A percentile compares a stretch with the other conserved stretches of the same genome.
phyloP scores from a whole-genome alignment of 2,113 vertebrate species.

The Cynopterus brachyotis region DNA sequence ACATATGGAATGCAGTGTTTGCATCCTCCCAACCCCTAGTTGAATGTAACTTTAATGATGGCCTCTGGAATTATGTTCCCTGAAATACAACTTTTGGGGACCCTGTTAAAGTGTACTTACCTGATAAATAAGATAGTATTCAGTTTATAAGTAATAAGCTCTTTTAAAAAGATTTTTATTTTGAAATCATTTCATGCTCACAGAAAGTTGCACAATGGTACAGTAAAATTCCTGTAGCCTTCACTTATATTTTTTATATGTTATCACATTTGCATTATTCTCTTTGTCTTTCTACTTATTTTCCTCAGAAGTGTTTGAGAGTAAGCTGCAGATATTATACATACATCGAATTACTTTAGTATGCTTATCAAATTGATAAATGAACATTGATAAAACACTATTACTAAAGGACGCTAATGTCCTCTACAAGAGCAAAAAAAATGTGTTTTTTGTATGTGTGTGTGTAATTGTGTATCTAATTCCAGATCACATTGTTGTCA shows the following conservation, averaged over 20 bases:
- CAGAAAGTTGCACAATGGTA: neutral
- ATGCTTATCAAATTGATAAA: neutral
- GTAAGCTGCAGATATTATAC: neutral
- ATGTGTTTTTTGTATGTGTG: neutral
- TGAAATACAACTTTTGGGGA: neutral
- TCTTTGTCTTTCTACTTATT: neutral
- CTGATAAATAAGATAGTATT: neutral
- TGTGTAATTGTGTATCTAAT: neutral
- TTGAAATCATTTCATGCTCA: conserved; percentile 19
- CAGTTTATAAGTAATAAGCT: neutral
- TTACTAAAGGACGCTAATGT: neutral
- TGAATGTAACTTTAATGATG: neutral
- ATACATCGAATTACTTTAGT: neutral
- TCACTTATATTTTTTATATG: neutral
- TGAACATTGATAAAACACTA: neutral
- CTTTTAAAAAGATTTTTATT: neutral
- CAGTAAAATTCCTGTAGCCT: neutral
- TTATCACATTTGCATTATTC: neutral
- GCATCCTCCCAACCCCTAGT: neutral
- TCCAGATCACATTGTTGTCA: neutral
- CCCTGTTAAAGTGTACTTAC: neutral
- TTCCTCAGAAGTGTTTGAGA: neutral
- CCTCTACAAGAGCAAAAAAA: neutral
- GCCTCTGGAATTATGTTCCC: neutral
- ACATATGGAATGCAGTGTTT: neutral